Evolutionary conservation across 2,888 invertebrate genomes (phyloP), one percentile per base, ranked within the genome.

Genomic region (Halictus ligatus): DNA sequence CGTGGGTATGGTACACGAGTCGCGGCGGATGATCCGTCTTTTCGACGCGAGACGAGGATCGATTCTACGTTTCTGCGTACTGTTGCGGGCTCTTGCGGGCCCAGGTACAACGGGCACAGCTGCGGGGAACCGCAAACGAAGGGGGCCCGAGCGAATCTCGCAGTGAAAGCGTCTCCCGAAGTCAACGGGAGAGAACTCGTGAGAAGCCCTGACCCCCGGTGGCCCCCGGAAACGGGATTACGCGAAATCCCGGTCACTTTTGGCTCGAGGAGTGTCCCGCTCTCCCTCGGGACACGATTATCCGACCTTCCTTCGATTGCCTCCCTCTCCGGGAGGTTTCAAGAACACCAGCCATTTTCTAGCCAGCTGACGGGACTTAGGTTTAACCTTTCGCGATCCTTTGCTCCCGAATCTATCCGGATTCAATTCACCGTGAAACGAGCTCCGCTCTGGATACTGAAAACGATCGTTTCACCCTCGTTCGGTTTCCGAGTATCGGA

Each of bases 391-490:
- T 54, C 54, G 54, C 54, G 54, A 54, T 54, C 54, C 84, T 71
- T 54, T 60, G 77, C 74, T 69, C 60, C 21, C 69, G 72, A 60
- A 69, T 72, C 85, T 92, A 93, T 94, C 93, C 92, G 88, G 88
- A 94, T 92, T 94, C 94, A 95, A 95, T 95, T 95, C 95, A 92
- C 95, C 95, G 93, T 95, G 94, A 95, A 95, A 95, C 94, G 94
- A 94, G 93, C 40, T 54, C 40, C 71, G 35, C 18, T 29, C 54
- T 54, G 21, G 21, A 54, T 15, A 67, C 67, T 67, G 60, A 60
- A 60, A 60, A 60, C 60, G 60, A 60, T 60, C 60, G 60, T 25
- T 25, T 60, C 60, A 25, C 25, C 25, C 60, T 13, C 60, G 25
- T 25, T 60, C 25, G 25, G 60, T 13, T 15, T 25, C 60, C 6